Percentiles rank a stretch among this genome's conserved stretches.
phyloP scores from a whole-genome alignment of 2,888 invertebrate species.

The Ditula angustiorana region DNA sequence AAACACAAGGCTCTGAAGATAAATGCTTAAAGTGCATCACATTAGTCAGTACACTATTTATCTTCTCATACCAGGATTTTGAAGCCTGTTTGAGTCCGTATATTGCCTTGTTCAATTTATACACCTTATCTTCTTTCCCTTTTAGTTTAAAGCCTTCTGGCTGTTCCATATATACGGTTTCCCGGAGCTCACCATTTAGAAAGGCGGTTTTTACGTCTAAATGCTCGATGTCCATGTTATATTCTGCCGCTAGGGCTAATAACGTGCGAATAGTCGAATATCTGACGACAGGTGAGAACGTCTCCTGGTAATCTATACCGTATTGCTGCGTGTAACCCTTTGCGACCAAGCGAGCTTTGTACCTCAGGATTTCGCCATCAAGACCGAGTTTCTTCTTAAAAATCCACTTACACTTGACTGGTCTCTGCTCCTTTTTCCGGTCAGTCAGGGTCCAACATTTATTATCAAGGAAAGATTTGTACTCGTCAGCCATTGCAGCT shows the following conservation, averaged over 20 bases:
- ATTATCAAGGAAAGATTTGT: conserved; percentile 3
- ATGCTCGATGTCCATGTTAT: neutral
- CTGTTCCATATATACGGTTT: conserved; percentile 4
- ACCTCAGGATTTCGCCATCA: neutral
- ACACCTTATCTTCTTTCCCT: conserved; percentile 23
- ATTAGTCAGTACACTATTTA: conserved; percentile 28
- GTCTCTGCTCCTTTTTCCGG: neutral
- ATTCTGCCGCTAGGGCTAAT: neutral
- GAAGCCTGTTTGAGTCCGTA: conserved; percentile 38
- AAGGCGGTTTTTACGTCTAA: neutral
- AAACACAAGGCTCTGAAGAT: conserved; percentile 7
- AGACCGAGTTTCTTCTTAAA: neutral
- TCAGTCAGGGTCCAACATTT: neutral
- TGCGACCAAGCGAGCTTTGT: neutral
- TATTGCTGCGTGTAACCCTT: neutral
- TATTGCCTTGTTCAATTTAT: conserved; percentile 38
- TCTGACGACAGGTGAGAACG: neutral
- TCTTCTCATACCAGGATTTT: conserved; percentile 33
- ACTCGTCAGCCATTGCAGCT: neutral
- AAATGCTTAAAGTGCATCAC: conserved; percentile 38
- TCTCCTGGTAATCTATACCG: neutral
- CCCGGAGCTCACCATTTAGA: neutral
- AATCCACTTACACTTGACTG: neutral
- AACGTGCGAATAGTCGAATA: neutral
- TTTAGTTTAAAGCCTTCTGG: neutral